Percentiles rank a stretch among this genome's conserved stretches.
These are phyloP conservation scores for Orthosia incerta DNA, from an alignment of 2,888 invertebrate genomes.

Conservation along the genomic window DNA sequence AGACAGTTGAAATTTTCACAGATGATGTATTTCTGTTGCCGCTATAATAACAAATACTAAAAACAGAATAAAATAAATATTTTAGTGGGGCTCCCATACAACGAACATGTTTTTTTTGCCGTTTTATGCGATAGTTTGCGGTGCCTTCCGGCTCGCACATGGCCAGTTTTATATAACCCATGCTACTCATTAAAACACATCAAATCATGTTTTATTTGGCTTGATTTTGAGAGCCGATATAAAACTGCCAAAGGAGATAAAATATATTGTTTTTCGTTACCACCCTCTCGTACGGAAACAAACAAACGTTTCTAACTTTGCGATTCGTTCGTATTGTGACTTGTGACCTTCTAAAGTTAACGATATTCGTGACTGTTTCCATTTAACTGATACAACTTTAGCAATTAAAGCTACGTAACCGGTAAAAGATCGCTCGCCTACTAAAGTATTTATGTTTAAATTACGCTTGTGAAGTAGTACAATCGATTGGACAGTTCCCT, in stretches of 20 bases:
- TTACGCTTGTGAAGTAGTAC: slow-evolving; percentile 37
- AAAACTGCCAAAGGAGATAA: slow-evolving; percentile 23
- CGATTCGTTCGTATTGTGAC: slow-evolving; percentile 37
- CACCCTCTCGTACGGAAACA: slow-evolving; percentile 35
- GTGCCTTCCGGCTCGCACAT: too few species aligned
- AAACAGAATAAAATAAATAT: too few species aligned
- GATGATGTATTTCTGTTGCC: too few species aligned
- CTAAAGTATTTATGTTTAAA: slow-evolving; percentile 52
- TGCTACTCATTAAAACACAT: slow-evolving; percentile 19
- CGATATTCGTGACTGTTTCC: slow-evolving; percentile 53
- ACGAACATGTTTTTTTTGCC: too few species aligned
- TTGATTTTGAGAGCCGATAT: slow-evolving; percentile 28
- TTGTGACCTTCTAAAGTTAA: slow-evolving; percentile 43
- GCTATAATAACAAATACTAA: too few species aligned
- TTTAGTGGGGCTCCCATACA: too few species aligned
- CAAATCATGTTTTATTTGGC: slow-evolving; percentile 32
- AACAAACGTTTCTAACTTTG: slow-evolving; percentile 48
- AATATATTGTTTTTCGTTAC: slow-evolving; percentile 41
- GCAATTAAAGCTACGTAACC: slow-evolving; percentile 57
- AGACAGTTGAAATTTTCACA: too few species aligned
- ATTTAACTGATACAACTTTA: slow-evolving; percentile 57
- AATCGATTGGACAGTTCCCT: slow-evolving; percentile 30
- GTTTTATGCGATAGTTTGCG: too few species aligned
- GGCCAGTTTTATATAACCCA: neutral
- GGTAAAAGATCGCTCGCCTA: slow-evolving; percentile 41